A percentile compares a stretch with the other conserved stretches of the same genome.
These are phyloP conservation scores for Euclidia mi DNA, from an alignment of 2,888 invertebrate species.

Conservation along the genomic window DNA sequence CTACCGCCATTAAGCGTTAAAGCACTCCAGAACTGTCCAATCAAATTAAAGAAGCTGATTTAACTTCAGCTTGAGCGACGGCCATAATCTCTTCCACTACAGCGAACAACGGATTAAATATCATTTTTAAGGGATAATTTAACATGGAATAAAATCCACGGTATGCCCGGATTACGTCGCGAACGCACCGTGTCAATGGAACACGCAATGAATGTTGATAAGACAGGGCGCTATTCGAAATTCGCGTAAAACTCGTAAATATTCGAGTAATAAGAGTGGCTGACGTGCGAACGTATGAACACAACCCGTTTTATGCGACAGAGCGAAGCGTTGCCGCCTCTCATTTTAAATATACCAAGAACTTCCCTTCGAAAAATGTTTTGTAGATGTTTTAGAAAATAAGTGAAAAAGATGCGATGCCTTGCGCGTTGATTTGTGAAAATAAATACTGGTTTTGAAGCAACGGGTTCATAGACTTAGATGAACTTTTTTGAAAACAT, in stretches of 20 bases:
- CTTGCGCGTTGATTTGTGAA: conserved; percentile 33
- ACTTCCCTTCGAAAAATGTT: conserved; percentile 23
- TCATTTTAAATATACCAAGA: conserved; percentile 30
- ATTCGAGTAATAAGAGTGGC: conserved; percentile 45
- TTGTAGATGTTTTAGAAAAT: conserved; percentile 20
- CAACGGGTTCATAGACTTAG: not conserved
- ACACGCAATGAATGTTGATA: conserved; percentile 54
- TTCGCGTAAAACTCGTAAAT: conserved; percentile 62
- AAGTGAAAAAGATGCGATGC: conserved; percentile 17
- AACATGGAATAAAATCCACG: conserved; percentile 21
- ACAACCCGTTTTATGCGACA: conserved; percentile 27
- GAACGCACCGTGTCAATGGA: conserved; percentile 44
- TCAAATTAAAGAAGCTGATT: conserved; percentile 19
- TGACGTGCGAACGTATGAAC: conserved; percentile 37
- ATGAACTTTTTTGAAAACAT: too few relatives aligned
- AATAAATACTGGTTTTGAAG: not conserved
- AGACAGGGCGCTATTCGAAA: conserved; percentile 49
- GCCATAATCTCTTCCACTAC: conserved; percentile 11
- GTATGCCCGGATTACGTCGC: conserved; percentile 24
- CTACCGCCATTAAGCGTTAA: conserved; percentile 3
- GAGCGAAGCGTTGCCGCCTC: conserved; percentile 25
- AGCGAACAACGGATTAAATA: conserved; percentile 11
- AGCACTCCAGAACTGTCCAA: conserved; percentile 9
- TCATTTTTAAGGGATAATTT: conserved; percentile 22
- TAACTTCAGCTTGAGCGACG: conserved; percentile 16